Conservation (phyloP, 2,797 vertebrate genomes). For the Schizopygopsis pylzovi region DNA sequence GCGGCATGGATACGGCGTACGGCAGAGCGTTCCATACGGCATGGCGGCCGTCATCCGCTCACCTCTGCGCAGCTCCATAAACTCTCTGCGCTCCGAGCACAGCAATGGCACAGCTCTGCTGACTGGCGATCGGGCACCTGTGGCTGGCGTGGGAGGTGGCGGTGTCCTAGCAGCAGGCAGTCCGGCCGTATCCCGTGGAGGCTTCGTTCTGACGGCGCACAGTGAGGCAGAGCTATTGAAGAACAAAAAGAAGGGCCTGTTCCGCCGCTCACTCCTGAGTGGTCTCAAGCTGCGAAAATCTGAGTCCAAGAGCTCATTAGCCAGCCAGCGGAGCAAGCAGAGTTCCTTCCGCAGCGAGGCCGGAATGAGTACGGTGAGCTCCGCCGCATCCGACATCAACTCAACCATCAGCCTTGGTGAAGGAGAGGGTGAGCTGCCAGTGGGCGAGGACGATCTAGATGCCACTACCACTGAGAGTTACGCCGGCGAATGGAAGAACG, state of each 20-base stretch:
- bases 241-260: conserved; percentile 93
- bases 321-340: conserved; percentile 97
- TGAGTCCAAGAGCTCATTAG: conserved; percentile 96
- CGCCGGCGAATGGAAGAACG: conserved; percentile 95
- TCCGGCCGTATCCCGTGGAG: conserved; percentile 91
- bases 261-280: conserved; percentile 93
- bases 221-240: conserved; percentile 94
- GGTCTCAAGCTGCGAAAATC: conserved; percentile 96
- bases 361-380: conserved; percentile 96
- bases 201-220: conserved; percentile 95
- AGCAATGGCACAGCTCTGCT: conserved; percentile 93
- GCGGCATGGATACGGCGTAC: conserved; percentile 95
- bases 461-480: conserved; percentile 97
- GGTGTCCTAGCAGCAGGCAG: conserved; percentile 82
- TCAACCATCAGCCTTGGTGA: conserved; percentile 98
- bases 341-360: conserved; percentile 98
- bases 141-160: conserved; percentile 81
- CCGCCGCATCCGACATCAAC: conserved; percentile 95
- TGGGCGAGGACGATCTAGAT: conserved; percentile 91
- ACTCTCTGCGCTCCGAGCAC: conserved; percentile 96
- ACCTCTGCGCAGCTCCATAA: conserved; percentile 97
- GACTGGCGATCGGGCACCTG: conserved; percentile 79
- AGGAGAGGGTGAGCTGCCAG: conserved; percentile 88
- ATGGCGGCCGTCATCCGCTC: conserved; percentile 98
- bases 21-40: conserved; percentile 97